Evolutionary conservation across 1,140 invertebrate species (phyloP), one percentile per base, ranked within the genome.

Genomic region (Platyscapa corneri): DNA sequence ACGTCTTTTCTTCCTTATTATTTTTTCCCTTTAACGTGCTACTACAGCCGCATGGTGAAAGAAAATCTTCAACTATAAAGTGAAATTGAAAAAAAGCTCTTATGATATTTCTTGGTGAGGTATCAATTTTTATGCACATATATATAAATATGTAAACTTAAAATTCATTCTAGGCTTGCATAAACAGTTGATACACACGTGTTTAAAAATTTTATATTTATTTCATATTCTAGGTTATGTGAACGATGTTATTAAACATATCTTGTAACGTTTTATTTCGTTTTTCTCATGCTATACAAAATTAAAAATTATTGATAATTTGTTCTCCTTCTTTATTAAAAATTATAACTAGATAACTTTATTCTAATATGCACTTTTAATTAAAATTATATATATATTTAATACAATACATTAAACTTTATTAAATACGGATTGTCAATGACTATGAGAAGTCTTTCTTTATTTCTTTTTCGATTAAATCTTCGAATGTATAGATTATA

Each of bases 21-120:
- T 78, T 83, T 83, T 74, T 27, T 74, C 7, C 49, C 14, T 64
- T 23, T 76, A 76, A 76, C n/a, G 30, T 20, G 32, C 34, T 64
- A 12, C 53, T 37, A 32, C 18, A 27, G 37, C 42, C 27, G 14
- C 8, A 0, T 42, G 83, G 53, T 70, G 76, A 79, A 77, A 84
- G 30, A 56, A 78, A 84, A 84, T 84, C 64, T 49, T 42, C 74
- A 14, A 14, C 75, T 60, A 79, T 78, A 79, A 84, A 78, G 64
- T 65, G 60, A 84, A 84, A 84, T 84, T 78, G 83, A 78, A 84
- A 84, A 70, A 77, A 83, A 46, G n/a, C 64, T 56, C 83, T 83
- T 34, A 30, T 30, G 64, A 65, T 67, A 84, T 67, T 67, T 77
- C 72, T 76, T 42, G 12, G 39, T 32, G 70, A 39, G 30, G 16